Percentiles rank a stretch among this genome's conserved stretches.
phyloP scores from a whole-genome alignment of 2,797 vertebrate species.

The Malacoctenus gilli region DNA sequence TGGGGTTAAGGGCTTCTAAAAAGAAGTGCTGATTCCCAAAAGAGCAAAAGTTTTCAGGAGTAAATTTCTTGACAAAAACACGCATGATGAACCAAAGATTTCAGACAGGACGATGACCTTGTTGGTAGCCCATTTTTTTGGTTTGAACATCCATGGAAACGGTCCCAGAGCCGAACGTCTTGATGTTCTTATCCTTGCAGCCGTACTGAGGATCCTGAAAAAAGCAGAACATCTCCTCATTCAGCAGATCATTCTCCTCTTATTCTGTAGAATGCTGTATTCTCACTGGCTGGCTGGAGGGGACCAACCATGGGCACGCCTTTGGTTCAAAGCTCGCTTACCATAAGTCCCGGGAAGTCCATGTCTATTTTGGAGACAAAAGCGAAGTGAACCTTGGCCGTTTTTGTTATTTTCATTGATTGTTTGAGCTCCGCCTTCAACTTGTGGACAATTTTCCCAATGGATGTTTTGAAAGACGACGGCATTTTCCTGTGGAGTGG shows the following conservation, averaged over 20 bases:
- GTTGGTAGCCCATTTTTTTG: constrained; percentile 61
- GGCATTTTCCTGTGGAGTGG: constrained; percentile 71
- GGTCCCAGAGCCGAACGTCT: constrained; percentile 58
- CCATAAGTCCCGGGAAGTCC: constrained; percentile 62
- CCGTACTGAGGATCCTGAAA: constrained; percentile 66
- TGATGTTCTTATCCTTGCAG: constrained; percentile 55
- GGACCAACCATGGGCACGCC: too few species aligned
- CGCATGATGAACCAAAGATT: too few species aligned
- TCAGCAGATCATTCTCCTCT: fast-evolving
- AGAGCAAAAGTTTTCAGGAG: too few species aligned
- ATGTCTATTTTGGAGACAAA: constrained; percentile 71
- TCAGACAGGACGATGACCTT: constrained; percentile 49
- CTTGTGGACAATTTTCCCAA: constrained; percentile 68
- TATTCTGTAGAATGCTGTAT: neutral
- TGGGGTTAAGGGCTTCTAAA: too few species aligned
- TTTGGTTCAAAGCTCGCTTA: too few species aligned
- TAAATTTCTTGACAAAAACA: too few species aligned
- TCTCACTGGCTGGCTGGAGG: too few species aligned
- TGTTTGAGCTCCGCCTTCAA: constrained; percentile 71
- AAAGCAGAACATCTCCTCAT: too few species aligned
- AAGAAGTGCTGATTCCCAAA: too few species aligned
- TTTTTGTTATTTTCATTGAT: constrained; percentile 60
- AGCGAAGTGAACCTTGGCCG: constrained; percentile 57
- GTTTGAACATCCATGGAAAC: constrained; percentile 59
- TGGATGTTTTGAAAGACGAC: constrained; percentile 63